Percentiles rank a stretch among this genome's conserved stretches.
Conservation (phyloP, 2,888 invertebrate genomes). For the Chrysina gloriosa region DNA sequence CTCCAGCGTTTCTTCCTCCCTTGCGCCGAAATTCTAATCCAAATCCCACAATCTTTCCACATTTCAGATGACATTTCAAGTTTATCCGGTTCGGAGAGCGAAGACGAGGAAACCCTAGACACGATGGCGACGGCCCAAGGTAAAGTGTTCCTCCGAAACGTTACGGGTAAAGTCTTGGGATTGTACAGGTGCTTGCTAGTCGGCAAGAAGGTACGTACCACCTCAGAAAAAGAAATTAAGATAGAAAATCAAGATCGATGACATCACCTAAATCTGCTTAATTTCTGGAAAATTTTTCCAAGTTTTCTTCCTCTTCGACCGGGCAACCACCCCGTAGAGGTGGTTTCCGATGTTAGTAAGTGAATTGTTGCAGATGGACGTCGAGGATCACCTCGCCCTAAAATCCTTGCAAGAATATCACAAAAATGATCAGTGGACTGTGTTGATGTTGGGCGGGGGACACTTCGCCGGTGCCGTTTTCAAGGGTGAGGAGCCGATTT, state of each 20-base stretch:
- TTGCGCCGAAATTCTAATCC: too few species aligned
- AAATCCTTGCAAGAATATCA: slow-evolving; percentile 58
- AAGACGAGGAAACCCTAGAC: slow-evolving; percentile 62
- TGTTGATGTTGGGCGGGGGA: slow-evolving; percentile 87
- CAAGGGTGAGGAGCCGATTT: slow-evolving; percentile 66
- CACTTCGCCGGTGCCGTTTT: slow-evolving; percentile 83
- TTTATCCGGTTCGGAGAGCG: slow-evolving; percentile 73
- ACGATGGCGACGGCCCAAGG: slow-evolving; percentile 68
- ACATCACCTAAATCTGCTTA: too few species aligned
- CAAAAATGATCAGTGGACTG: slow-evolving; percentile 70
- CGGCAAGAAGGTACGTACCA: slow-evolving; percentile 73
- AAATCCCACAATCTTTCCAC: too few species aligned
- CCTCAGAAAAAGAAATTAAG: too few species aligned
- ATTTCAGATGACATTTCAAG: slow-evolving; percentile 73
- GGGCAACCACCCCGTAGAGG: too few species aligned
- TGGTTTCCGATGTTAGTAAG: too few species aligned
- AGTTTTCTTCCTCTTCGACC: background rate
- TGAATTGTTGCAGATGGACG: slow-evolving; percentile 53
- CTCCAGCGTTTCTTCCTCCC: too few species aligned
- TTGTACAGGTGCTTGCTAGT: slow-evolving; percentile 80
- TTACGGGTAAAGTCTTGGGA: slow-evolving; percentile 76
- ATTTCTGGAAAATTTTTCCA: too few species aligned
- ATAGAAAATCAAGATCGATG: too few species aligned
- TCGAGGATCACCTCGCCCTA: slow-evolving; percentile 47
- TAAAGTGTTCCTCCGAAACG: slow-evolving; percentile 80